These are phyloP conservation scores for Dromiciops gliroides DNA, from an alignment of 2,113 vertebrate genomes.

Conservation along the genomic window DNA sequence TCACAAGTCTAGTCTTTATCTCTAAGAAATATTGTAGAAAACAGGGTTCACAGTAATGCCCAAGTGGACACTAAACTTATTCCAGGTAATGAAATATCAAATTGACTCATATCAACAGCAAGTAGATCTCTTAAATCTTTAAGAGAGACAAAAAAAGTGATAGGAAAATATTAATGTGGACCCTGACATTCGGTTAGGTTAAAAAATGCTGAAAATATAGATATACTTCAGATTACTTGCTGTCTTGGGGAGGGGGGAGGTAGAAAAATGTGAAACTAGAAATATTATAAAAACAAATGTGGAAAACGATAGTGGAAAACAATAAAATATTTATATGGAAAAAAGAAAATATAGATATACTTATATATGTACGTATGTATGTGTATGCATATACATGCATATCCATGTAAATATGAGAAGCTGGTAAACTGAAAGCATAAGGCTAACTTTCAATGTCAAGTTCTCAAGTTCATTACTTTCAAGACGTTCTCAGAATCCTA, in stretches of 20 bases:
- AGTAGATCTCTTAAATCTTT: background rate
- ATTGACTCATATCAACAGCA: background rate
- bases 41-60: background rate
- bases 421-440: background rate
- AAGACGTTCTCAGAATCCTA: too few relatives aligned
- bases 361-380: background rate
- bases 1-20: background rate
- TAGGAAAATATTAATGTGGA: background rate
- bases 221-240: too few relatives aligned
- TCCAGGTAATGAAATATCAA: background rate
- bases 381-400: too few relatives aligned
- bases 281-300: too few relatives aligned
- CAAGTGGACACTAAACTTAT: background rate
- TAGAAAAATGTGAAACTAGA: too few relatives aligned
- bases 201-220: background rate
- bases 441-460: background rate
- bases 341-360: too few relatives aligned
- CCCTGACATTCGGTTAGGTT: background rate
- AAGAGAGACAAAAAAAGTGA: background rate
- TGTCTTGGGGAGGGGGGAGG: too few relatives aligned
- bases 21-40: background rate
- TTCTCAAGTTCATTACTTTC: background rate
- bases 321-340: too few relatives aligned
- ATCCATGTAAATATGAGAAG: background rate
- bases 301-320: too few relatives aligned